A percentile compares a stretch with the other conserved stretches of the same genome.
Conservation (phyloP, 2,888 invertebrate species). For the Ectemnius cavifrons region DNA sequence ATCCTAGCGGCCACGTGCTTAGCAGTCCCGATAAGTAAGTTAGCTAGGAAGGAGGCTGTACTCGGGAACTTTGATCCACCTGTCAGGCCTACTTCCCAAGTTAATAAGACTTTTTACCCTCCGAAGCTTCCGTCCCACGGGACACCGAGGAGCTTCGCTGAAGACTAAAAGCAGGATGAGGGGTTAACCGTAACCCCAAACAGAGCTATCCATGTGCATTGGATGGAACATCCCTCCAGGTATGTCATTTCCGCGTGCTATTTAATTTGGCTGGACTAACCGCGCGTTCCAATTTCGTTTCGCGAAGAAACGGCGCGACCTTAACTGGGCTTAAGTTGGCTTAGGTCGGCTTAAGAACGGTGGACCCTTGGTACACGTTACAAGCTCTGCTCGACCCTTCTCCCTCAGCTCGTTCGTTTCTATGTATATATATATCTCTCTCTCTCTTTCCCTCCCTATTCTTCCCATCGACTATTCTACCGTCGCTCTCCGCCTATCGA, state of each 20-base stretch:
- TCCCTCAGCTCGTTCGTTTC: neutral
- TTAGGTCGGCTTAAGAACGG: slow-evolving; percentile 54
- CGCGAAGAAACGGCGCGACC: slow-evolving; percentile 58
- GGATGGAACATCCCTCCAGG: neutral
- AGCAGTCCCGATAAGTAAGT: slow-evolving; percentile 15
- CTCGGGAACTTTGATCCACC: slow-evolving; percentile 7
- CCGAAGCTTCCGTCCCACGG: neutral
- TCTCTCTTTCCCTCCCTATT: slow-evolving; percentile 12
- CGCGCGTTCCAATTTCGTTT: slow-evolving; percentile 60
- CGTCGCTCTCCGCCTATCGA: slow-evolving; percentile 40
- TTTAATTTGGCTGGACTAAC: slow-evolving; percentile 51
- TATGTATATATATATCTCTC: slow-evolving; percentile 11
- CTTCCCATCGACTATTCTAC: neutral
- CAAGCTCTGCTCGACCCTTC: slow-evolving; percentile 20
- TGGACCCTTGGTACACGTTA: slow-evolving; percentile 45
- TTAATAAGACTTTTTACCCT: slow-evolving; percentile 7
- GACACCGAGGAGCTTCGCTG: neutral
- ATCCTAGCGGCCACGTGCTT: slow-evolving; percentile 13
- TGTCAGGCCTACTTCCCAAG: neutral
- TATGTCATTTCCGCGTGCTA: slow-evolving; percentile 21
- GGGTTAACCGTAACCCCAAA: neutral
- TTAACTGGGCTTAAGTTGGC: slow-evolving; percentile 60
- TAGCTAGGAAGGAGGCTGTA: slow-evolving; percentile 6
- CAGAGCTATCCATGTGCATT: neutral
- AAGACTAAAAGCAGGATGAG: neutral